Evolutionary conservation across 2,888 invertebrate species (phyloP).

Genomic region (Chloroclystis v-ata): DNA sequence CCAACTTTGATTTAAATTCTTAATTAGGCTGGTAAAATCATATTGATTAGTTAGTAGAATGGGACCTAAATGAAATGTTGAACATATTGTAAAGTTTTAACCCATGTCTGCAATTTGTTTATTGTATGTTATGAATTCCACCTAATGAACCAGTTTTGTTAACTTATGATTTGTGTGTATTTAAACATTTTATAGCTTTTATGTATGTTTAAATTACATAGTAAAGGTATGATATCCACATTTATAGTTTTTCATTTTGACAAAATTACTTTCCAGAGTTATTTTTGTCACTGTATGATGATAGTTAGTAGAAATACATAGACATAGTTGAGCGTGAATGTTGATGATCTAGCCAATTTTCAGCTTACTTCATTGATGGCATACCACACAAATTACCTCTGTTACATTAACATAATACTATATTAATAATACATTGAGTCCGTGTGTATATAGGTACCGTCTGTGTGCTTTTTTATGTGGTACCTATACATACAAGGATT

Average conservation of each 20-base stretch:
- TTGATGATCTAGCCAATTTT: no score
- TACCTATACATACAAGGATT: no score
- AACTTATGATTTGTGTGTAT: conserved; percentile 36
- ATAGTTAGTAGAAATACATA: no score
- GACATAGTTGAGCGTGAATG: no score
- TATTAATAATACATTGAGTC: no score
- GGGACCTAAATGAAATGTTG: background rate
- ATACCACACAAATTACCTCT: no score
- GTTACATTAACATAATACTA: no score
- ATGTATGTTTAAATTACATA: conserved; percentile 50
- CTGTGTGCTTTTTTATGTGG: no score
- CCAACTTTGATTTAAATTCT: background rate
- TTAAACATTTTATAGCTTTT: conserved; percentile 44
- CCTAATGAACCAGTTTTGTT: conserved; percentile 22
- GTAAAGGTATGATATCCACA: conserved; percentile 46
- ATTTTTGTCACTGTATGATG: no score
- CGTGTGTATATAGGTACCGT: no score
- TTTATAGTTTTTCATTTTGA: conserved; percentile 25
- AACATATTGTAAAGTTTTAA: conserved; percentile 7
- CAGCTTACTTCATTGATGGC: no score
- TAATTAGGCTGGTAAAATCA: background rate
- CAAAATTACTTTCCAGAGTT: no score
- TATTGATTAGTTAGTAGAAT: background rate
- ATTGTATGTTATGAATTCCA: conserved; percentile 22
- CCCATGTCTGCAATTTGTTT: conserved; percentile 40